phyloP scores from a whole-genome alignment of 1,140 invertebrate species.

The Drosophila kanapiae region DNA sequence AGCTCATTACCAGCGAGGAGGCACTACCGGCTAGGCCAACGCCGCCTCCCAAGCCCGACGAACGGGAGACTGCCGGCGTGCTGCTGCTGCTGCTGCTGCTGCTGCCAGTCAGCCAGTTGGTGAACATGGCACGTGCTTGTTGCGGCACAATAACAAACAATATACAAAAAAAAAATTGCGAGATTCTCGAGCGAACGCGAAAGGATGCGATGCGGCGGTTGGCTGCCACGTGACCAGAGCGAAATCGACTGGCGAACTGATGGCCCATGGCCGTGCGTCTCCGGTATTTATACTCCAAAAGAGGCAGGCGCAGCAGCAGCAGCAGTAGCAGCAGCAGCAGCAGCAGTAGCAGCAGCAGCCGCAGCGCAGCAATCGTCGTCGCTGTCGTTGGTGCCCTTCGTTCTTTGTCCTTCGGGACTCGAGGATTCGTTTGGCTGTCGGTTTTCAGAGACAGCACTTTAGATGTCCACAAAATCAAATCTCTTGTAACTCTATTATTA shows the following conservation, averaged over 20 bases:
- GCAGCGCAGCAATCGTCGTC: slow-evolving; percentile 1
- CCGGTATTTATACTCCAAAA: slow-evolving; percentile 68
- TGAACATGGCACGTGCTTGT: slow-evolving; percentile 70
- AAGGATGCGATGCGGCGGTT: slow-evolving; percentile 1
- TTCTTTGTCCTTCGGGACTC: slow-evolving; percentile 5
- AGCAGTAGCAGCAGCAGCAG: slow-evolving; percentile 4
- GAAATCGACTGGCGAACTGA: slow-evolving; percentile 76
- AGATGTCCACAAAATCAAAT: neutral
- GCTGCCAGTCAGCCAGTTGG: slow-evolving; percentile 84
- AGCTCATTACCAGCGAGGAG: slow-evolving; percentile 56
- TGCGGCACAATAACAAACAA: slow-evolving; percentile 14
- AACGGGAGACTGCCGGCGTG: slow-evolving; percentile 10
- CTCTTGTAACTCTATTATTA: neutral
- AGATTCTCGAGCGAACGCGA: slow-evolving; percentile 7
- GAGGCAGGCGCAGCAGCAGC: slow-evolving; percentile 6
- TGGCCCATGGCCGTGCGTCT: slow-evolving; percentile 57
- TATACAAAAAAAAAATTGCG: slow-evolving; percentile 17
- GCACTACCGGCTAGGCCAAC: slow-evolving; percentile 49
- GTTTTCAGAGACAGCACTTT: neutral
- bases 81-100: slow-evolving; percentile 34
- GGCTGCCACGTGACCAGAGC: slow-evolving; percentile 53
- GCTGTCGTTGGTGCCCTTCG: neutral
- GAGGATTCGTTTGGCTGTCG: slow-evolving; percentile 3
- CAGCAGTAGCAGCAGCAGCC: neutral
- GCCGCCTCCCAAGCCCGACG: slow-evolving; percentile 19